Base-by-base conservation (phyloP, 2,888 invertebrate genomes). In the Rhamphomyia laevipes region DNA sequence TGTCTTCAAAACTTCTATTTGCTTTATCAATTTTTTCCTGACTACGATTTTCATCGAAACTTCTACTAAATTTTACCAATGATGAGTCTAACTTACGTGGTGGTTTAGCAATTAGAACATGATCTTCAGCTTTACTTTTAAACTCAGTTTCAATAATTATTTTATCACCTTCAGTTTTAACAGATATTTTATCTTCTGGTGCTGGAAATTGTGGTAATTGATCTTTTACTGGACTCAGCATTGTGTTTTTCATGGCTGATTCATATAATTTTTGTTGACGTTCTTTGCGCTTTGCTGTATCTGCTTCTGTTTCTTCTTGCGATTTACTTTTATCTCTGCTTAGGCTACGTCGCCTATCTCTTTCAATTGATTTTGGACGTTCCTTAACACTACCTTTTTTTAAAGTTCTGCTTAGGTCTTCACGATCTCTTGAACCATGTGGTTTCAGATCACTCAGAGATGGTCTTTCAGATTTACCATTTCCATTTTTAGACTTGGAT, bases 221-320 rank as follows among this genome's bases (percentile, higher is more conserved):
- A 62, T 84, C 84, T 63, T 82, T 83, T 0, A 84, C 82, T 1
- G 84, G 84, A 64, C 84, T 84, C 31, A 84, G 76, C 55, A 84
- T 71, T 0, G 82, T 83, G 67, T 84, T 84, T 62, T 84, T 82
- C 61, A 84, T 77, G 3, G 84, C 84, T 4, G 81, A 81, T 70
- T 84, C 84, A 57, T 84, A 84, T 2, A 84, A 66, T 74, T 82
- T 79, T 62, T 84, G 84, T 59, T 84, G 84, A 54, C 83, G 78
- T 59, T 83, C 83, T 64, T 82, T 81, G 43, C 84, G 77, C 63
- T 84, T 84, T 2, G 78, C 81, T 30, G 67, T 62, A 63, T 83
- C 82, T 0, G 81, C 77, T 58, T 83, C 84, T 53, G 80, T 81
- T 55, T 84, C 84, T 62, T 84, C 84, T 64, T 81, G 82, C 1